phyloP scores from a whole-genome alignment of 2,888 invertebrate species.

The Sinhomidia bicolor region DNA sequence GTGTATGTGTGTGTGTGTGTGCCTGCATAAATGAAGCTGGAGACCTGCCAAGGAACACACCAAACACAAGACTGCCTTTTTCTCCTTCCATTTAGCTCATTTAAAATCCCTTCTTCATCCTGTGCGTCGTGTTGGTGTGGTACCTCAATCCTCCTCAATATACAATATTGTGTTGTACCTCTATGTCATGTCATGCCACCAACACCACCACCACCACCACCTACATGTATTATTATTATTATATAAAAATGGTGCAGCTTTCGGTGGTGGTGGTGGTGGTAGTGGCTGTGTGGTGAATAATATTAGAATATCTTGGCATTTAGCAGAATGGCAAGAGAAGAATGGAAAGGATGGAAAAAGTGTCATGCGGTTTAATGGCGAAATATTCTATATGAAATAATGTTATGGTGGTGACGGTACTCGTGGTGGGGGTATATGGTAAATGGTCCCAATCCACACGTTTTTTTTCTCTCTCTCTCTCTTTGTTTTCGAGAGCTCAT shows the following conservation, averaged over 20 bases:
- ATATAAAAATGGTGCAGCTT: background rate
- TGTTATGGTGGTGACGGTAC: background rate
- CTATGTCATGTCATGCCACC: background rate
- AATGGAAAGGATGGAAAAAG: slow-evolving; percentile 24
- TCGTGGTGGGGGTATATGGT: background rate
- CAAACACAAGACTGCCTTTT: slow-evolving; percentile 39
- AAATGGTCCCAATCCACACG: slow-evolving; percentile 19
- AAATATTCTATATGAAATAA: slow-evolving; percentile 12
- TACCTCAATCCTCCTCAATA: slow-evolving; percentile 24
- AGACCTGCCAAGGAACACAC: slow-evolving; percentile 70
- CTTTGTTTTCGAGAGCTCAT: slow-evolving; percentile 18
- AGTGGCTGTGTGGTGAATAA: slow-evolving; percentile 11
- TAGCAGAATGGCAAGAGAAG: slow-evolving; percentile 7
- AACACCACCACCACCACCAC: background rate
- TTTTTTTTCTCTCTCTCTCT: too few species aligned
- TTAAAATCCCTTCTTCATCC: slow-evolving; percentile 59
- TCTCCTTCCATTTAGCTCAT: slow-evolving; percentile 57
- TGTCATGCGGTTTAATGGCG: slow-evolving; percentile 48
- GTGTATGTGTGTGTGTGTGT: background rate
- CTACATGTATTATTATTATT: background rate
- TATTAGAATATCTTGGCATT: slow-evolving; percentile 51
- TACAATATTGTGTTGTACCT: background rate
- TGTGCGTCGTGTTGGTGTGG: background rate
- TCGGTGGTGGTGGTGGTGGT: background rate
- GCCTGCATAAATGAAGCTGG: slow-evolving; percentile 73